Base-by-base conservation (phyloP, 2,113 vertebrate genomes). In the Leptobrachium ailaonicum region DNA sequence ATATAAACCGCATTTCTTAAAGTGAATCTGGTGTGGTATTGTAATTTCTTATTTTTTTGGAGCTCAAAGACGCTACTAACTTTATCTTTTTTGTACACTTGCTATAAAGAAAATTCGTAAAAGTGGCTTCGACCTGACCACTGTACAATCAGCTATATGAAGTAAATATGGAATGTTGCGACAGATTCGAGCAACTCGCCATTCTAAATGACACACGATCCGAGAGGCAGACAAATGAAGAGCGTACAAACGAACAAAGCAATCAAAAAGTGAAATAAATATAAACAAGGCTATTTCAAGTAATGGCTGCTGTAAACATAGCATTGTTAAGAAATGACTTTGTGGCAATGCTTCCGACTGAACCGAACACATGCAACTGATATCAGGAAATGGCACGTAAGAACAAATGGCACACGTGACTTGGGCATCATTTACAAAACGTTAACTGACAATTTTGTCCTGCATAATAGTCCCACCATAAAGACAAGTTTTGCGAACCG, bases 261-360 rank as follows among this genome's bases (percentile, higher is more conserved):
- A 58, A 62, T 62, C 58, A 68, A 73, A 73, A 75, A 81, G 68
- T 68, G 75, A 80, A 75, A 81, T 81, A 75, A 81, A 81, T 81
- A 81, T 62, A 32, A 32, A 53, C 66, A 81, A 75, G 10, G 66
- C 71, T 73, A 68, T 73, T 81, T 81, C 79, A 81, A 81, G 79
- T 81, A 74, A 81, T 75, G 72, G 72, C 64, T 68, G 79, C 54
- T 81, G 79, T 81, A 81, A 81, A 81, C 79, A 81, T 81, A 81
- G 71, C 50, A 72, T 40, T 20, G 32, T 54, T 71, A 72, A 42
- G 43, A 79, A 79, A 73, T 73, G 78, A 67, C 53, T 66, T 75
- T 54, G 72, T 42, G 79, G 71, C 54, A 44, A 80, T 67, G 71
- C 20, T 73, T 80, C 50, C 54, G 41, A 80, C 63, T 44, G 43